Conservation (phyloP, 2,113 vertebrate genomes). For the Pterocles burchelli region DNA sequence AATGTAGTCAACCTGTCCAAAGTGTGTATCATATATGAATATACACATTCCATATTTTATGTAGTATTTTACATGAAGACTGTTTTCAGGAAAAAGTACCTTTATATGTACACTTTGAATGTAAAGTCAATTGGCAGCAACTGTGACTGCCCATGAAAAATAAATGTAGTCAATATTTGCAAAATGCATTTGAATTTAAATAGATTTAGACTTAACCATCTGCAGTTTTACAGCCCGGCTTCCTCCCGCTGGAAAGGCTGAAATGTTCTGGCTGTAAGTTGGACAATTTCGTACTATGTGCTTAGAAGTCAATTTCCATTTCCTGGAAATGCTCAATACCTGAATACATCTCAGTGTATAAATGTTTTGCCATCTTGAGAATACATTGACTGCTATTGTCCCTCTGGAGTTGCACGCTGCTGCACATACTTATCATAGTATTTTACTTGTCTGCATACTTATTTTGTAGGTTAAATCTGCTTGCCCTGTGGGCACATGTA, state of each 20-base stretch:
- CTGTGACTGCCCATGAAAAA: not conserved
- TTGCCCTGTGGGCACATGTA: not conserved
- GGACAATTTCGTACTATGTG: not conserved
- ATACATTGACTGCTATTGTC: not conserved
- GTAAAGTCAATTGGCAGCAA: not conserved
- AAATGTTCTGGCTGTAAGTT: not conserved
- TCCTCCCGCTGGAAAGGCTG: not conserved
- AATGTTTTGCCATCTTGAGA: not conserved
- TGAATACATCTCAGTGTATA: not conserved
- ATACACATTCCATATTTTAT: fast-evolving
- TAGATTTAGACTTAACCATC: not conserved
- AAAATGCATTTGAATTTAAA: not conserved
- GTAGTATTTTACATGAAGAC: not conserved
- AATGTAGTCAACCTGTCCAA: not conserved
- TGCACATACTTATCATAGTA: not conserved
- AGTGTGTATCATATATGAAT: not conserved
- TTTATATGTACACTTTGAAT: not conserved
- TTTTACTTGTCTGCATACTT: not conserved
- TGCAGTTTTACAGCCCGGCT: not conserved
- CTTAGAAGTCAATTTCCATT: not conserved
- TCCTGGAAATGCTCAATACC: not conserved
- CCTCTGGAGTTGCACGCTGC: not conserved
- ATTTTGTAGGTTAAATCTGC: not conserved
- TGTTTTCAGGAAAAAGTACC: not conserved
- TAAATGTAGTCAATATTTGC: not conserved